Evolutionary conservation across 2,888 invertebrate genomes (phyloP).

Genomic region (Dicranocentrus wangi): DNA sequence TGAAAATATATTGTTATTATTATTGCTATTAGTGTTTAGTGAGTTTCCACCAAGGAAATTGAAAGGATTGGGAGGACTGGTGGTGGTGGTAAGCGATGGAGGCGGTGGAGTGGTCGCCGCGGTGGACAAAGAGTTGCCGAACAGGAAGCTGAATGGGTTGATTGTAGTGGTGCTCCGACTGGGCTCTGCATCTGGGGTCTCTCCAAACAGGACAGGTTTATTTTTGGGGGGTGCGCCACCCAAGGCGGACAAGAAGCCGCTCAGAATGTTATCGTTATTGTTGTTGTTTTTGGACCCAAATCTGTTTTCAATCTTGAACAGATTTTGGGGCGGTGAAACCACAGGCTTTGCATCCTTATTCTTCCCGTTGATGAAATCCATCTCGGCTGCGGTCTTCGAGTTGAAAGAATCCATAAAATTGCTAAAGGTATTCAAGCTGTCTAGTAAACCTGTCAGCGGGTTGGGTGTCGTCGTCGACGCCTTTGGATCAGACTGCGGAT

Average conservation of each 20-base stretch:
- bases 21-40: slow-evolving; percentile 4
- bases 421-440: slow-evolving; percentile 32
- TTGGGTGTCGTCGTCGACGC: background rate
- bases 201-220: background rate
- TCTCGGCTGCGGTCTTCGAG: background rate
- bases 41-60: background rate
- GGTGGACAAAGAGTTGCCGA: background rate
- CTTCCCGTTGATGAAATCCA: no score
- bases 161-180: background rate
- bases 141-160: slow-evolving; percentile 40
- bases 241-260: background rate
- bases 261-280: background rate
- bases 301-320: no score
- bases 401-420: slow-evolving; percentile 24
- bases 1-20: slow-evolving; percentile 4
- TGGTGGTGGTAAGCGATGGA: background rate
- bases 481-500: background rate
- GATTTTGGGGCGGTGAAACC: background rate
- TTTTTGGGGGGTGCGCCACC: no score
- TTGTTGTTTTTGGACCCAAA: no score
- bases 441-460: background rate
- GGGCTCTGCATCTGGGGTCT: no score
- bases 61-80: background rate
- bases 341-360: background rate
- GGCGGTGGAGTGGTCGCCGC: slow-evolving; percentile 5